A percentile compares a stretch with the other conserved stretches of the same genome.
Conservation (phyloP, 1,140 invertebrate genomes). For the Drosophila kurseongensis region DNA sequence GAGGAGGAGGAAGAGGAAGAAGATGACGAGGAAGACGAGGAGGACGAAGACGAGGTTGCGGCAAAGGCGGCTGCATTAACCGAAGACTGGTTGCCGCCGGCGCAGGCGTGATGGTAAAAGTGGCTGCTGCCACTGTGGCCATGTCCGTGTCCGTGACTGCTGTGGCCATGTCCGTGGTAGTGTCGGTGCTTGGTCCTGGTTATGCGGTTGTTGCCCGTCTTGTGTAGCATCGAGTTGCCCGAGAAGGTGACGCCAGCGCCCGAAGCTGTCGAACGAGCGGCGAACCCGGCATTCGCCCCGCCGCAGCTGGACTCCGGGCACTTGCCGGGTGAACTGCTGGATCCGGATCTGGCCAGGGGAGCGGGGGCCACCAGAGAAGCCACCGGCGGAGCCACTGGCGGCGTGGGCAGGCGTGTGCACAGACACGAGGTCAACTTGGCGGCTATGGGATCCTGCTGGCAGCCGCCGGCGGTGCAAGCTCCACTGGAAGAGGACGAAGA, state of each 20-base stretch:
- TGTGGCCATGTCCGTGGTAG: conserved; percentile 72
- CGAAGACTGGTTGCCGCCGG: conserved; percentile 17
- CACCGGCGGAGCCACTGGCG: conserved; percentile 20
- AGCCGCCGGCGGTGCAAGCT: conserved; percentile 52
- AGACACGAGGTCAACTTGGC: conserved; percentile 85
- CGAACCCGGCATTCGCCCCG: conserved; percentile 20
- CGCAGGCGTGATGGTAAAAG: conserved; percentile 17
- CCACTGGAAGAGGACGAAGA: conserved; percentile 9
- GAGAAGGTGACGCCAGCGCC: conserved; percentile 28
- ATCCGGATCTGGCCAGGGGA: conserved; percentile 13
- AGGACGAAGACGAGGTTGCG: conserved; percentile 3
- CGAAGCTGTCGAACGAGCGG: conserved; percentile 17
- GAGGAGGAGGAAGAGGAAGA: background rate
- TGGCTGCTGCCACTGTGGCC: conserved; percentile 8
- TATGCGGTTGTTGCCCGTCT: conserved; percentile 76
- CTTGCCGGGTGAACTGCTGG: conserved; percentile 8
- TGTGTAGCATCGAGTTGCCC: conserved; percentile 62
- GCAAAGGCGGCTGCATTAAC: conserved; percentile 3
- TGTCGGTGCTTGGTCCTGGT: conserved; percentile 71
- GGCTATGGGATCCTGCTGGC: conserved; percentile 84
- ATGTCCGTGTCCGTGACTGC: conserved; percentile 8
- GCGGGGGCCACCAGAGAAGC: conserved; percentile 10
- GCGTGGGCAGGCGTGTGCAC: conserved; percentile 77
- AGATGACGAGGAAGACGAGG: conserved; percentile 4
- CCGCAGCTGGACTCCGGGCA: conserved; percentile 35